A percentile compares a stretch with the other conserved stretches of the same genome.
phyloP scores from a whole-genome alignment of 37 sponge, comb jelly and placozoan species.

The Halichondria panicea region DNA sequence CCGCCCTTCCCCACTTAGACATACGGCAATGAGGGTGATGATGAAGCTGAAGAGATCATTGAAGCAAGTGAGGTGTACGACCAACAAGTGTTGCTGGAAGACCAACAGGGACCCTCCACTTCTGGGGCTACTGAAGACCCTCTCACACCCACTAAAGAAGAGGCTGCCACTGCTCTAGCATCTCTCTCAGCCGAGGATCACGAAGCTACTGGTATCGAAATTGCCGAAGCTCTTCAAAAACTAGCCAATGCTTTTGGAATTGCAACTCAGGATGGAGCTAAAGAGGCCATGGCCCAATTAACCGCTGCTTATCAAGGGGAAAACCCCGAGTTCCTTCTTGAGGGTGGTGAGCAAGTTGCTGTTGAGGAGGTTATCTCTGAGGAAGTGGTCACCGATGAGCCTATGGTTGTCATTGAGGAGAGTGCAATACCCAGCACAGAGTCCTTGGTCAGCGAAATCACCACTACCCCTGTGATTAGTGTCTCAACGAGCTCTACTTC shows the following conservation, averaged over 20 bases:
- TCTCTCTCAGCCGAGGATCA: conserved; percentile 73
- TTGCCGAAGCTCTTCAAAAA: conserved; percentile 70
- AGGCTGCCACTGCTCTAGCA: conserved; percentile 70
- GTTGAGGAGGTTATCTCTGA: conserved; percentile 66
- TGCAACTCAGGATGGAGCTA: conserved; percentile 7
- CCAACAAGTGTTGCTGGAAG: conserved; percentile 32
- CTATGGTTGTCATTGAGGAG: conserved; percentile 61
- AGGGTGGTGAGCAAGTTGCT: conserved; percentile 33
- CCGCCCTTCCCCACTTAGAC: too few relatives aligned
- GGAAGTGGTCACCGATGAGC: conserved; percentile 73
- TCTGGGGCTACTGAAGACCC: background rate
- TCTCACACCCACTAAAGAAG: conserved; percentile 66
- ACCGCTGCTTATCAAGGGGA: conserved; percentile 46
- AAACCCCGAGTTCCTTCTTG: conserved; percentile 37
- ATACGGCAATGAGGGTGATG: conserved; percentile 56
- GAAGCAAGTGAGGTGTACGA: conserved; percentile 65
- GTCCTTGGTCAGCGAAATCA: background rate
- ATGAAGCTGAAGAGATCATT: conserved; percentile 55
- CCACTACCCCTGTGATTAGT: background rate
- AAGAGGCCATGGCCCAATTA: conserved; percentile 55
- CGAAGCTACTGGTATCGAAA: conserved; percentile 60
- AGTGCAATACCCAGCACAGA: background rate
- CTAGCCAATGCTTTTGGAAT: conserved; percentile 69
- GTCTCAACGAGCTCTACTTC: background rate
- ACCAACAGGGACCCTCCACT: conserved; percentile 1